Evolutionary conservation across 2,113 vertebrate species (phyloP).

Genomic region (Dolichotis patagonum): DNA sequence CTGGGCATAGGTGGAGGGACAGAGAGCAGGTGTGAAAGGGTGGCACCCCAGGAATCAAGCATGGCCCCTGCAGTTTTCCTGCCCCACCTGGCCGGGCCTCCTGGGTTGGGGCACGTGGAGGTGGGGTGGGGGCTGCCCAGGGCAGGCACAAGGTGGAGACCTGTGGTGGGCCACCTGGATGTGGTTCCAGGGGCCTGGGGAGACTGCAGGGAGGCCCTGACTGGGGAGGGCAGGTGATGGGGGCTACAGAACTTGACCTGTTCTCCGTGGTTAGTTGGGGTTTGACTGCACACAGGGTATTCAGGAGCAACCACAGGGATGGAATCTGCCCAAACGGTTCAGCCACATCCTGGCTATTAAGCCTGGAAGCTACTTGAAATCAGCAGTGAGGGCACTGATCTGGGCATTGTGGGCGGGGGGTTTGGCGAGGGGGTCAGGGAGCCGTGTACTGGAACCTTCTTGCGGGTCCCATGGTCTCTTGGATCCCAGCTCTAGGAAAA

Average conservation of each 20-base stretch:
- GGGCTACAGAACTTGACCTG: constrained; percentile 79
- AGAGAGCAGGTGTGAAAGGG: not conserved
- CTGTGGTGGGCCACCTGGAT: not conserved
- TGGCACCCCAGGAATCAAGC: not conserved
- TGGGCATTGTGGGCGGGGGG: not conserved
- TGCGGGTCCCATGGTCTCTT: not conserved
- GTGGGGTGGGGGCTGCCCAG: not conserved
- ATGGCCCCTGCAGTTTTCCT: not conserved
- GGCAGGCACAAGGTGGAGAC: not conserved
- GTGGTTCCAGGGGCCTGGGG: not conserved
- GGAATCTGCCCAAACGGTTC: constrained; percentile 77
- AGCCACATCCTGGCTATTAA: constrained; percentile 76
- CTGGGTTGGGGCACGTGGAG: not conserved
- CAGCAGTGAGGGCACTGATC: constrained; percentile 67
- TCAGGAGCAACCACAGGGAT: constrained; percentile 70
- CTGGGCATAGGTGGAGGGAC: not conserved
- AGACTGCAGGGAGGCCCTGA: not conserved
- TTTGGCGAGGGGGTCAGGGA: not conserved
- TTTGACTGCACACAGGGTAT: constrained; percentile 85
- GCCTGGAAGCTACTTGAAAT: constrained; percentile 72
- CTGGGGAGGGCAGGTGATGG: not conserved
- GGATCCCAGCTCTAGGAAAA: not conserved
- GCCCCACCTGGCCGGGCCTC: not conserved
- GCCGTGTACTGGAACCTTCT: not conserved
- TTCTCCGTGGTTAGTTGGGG: constrained; percentile 82